phyloP scores from a whole-genome alignment of 2,113 vertebrate species.

The Neolamprologus modestus region DNA sequence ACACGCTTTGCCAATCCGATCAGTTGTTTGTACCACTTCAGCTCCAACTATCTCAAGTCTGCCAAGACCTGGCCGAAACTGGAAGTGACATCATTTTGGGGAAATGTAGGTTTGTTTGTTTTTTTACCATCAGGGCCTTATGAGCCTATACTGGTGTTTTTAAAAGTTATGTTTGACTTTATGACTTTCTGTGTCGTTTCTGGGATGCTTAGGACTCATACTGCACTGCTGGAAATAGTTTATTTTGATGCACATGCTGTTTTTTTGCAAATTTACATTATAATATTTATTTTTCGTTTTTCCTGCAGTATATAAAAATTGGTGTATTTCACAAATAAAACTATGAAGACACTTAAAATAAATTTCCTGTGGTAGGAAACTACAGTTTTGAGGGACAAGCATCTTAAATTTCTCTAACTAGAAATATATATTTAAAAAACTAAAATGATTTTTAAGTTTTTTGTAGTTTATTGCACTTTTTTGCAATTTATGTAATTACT shows the following conservation, averaged over 20 bases:
- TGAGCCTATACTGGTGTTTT: neutral
- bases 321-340: neutral
- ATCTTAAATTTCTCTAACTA: neutral
- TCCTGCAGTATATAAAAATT: neutral
- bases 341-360: neutral
- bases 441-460: neutral
- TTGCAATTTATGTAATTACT: neutral
- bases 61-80: rapidly evolving
- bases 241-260: rapidly evolving
- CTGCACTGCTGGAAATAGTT: neutral
- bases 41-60: rapidly evolving
- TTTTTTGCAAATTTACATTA: too few species aligned
- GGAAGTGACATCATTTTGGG: rapidly evolving
- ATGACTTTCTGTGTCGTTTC: neutral
- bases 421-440: neutral
- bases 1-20: rapidly evolving
- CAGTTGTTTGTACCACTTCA: neutral
- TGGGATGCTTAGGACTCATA: neutral
- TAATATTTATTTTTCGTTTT: rapidly evolving
- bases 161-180: neutral
- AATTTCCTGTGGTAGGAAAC: neutral
- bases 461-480: neutral
- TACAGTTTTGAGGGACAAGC: too few species aligned
- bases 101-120: neutral
- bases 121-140: rapidly evolving